Percentiles rank a stretch among this genome's conserved stretches.
These are phyloP conservation scores for Serranus cabrilla DNA, from an alignment of 2,797 vertebrate species.

Conservation along the genomic window DNA sequence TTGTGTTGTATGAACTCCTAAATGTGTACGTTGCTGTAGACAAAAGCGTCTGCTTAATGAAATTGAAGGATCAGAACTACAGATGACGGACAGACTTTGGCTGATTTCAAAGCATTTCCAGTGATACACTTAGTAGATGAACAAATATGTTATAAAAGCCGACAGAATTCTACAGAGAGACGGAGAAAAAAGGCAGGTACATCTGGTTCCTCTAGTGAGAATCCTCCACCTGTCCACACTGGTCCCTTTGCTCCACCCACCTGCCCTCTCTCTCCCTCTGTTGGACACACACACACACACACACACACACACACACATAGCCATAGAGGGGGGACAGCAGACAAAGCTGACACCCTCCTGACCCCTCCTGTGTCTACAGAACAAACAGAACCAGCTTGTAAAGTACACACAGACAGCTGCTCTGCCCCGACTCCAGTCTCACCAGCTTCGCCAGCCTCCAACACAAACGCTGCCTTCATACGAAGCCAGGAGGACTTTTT, in stretches of 20 bases:
- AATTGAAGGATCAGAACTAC: no score
- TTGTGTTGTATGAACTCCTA: no score
- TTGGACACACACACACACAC: conserved; percentile 17
- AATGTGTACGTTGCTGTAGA: no score
- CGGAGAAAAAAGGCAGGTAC: conserved; percentile 38
- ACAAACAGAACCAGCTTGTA: conserved; percentile 79
- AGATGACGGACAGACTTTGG: background rate
- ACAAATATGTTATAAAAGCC: background rate
- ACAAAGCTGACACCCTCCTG: conserved; percentile 81
- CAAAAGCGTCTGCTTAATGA: no score
- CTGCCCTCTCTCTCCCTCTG: conserved; percentile 51
- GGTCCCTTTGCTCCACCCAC: conserved; percentile 53
- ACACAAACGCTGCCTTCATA: conserved; percentile 54
- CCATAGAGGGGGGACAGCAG: conserved; percentile 67
- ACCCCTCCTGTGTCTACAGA: conserved; percentile 76
- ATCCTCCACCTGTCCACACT: conserved; percentile 83
- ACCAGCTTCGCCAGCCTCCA: conserved; percentile 52
- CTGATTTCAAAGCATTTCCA: background rate
- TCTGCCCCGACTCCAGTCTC: conserved; percentile 70
- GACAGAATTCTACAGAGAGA: conserved; percentile 15
- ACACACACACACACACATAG: conserved; percentile 44
- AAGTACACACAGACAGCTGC: conserved; percentile 84
- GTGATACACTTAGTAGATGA: conserved; percentile 2
- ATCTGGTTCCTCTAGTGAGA: conserved; percentile 73
- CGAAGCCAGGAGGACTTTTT: conserved; percentile 30